Evolutionary conservation across 2,888 invertebrate species (phyloP).

Genomic region (Lumbricus terrestris): DNA sequence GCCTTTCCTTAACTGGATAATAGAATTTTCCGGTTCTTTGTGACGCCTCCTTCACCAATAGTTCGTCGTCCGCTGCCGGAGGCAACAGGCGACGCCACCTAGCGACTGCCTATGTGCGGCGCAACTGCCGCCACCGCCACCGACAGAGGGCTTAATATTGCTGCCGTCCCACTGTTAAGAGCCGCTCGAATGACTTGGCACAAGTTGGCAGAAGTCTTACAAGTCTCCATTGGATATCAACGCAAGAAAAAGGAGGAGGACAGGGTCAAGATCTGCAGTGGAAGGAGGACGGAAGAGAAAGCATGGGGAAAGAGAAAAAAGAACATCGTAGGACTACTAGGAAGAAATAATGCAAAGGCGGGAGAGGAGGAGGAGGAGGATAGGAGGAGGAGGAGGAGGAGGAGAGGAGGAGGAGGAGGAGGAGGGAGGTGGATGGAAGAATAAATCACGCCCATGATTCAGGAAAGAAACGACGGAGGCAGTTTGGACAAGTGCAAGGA

Average conservation of each 20-base stretch:
- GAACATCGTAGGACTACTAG: background rate
- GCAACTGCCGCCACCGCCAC: background rate
- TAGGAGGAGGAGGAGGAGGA: too few species aligned
- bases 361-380: too few species aligned
- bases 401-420: too few species aligned
- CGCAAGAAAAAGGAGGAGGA: background rate
- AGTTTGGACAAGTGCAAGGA: too few species aligned
- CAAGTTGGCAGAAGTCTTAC: background rate
- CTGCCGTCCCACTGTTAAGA: background rate
- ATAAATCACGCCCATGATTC: too few species aligned
- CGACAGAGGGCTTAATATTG: conserved; percentile 3
- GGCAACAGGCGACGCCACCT: background rate
- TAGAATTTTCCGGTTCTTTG: background rate
- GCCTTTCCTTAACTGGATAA: background rate
- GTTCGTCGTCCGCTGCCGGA: conserved; percentile 3
- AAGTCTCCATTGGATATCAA: background rate
- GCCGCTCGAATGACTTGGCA: background rate
- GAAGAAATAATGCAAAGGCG: background rate
- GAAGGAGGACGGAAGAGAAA: background rate
- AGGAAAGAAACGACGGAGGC: too few species aligned
- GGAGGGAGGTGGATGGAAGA: too few species aligned
- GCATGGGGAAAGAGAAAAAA: background rate
- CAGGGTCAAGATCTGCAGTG: background rate
- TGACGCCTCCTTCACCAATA: background rate
- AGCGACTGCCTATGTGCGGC: background rate